Conservation (phyloP, 2,797 vertebrate species). For the Pseudopleuronectes americanus region DNA sequence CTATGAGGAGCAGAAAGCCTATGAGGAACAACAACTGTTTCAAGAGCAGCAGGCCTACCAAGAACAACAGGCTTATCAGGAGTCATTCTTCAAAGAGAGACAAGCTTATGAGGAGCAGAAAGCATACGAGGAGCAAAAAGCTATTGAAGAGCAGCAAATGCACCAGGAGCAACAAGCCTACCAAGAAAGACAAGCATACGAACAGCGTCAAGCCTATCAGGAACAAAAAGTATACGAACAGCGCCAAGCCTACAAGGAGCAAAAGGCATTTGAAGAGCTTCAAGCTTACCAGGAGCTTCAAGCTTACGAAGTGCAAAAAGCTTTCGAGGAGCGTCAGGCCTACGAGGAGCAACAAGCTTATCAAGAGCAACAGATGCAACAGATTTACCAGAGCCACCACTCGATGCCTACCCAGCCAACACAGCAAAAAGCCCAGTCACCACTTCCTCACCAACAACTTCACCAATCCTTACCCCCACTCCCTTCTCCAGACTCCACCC, state of each 20-base stretch:
- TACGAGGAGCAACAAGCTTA: slow-evolving; percentile 41
- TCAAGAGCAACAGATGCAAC: slow-evolving; percentile 30
- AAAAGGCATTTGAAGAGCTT: slow-evolving; percentile 54
- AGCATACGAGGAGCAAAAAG: slow-evolving; percentile 65
- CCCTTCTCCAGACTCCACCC: slow-evolving; percentile 74
- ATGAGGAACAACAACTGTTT: slow-evolving; percentile 71
- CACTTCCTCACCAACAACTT: slow-evolving; percentile 76
- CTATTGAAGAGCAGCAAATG: slow-evolving; percentile 71
- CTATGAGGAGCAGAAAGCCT: slow-evolving; percentile 74
- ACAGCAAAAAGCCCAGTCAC: slow-evolving; percentile 72
- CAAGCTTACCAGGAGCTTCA: slow-evolving; percentile 36
- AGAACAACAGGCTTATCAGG: slow-evolving; percentile 74
- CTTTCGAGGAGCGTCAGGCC: slow-evolving; percentile 6
- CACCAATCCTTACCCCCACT: slow-evolving; percentile 84
- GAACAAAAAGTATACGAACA: slow-evolving; percentile 62
- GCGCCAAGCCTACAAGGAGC: slow-evolving; percentile 63
- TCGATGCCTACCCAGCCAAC: slow-evolving; percentile 83
- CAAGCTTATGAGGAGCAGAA: slow-evolving; percentile 71
- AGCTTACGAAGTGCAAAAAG: slow-evolving; percentile 48
- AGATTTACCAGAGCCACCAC: slow-evolving; percentile 82
- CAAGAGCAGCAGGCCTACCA: slow-evolving; percentile 78
- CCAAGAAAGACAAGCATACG: slow-evolving; percentile 75
- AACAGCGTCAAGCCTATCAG: slow-evolving; percentile 64
- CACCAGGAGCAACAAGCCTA: slow-evolving; percentile 67
- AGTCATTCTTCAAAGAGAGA: slow-evolving; percentile 50